A percentile compares a stretch with the other conserved stretches of the same genome.
Conservation (phyloP, 2,888 invertebrate genomes). For the Caenorhabditis imperialis region DNA sequence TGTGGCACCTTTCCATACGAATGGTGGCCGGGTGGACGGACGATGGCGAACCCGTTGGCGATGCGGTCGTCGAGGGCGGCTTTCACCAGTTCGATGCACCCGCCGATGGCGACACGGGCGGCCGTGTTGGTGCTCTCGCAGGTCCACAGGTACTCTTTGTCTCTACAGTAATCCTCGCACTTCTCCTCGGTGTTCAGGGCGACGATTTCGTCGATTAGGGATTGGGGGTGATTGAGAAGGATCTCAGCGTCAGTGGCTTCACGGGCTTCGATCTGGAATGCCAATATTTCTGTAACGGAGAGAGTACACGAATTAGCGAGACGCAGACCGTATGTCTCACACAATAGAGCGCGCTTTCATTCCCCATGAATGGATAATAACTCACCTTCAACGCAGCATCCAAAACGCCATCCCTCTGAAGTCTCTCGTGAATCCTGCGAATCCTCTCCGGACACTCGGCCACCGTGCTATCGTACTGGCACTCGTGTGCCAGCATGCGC, state of each 20-base stretch:
- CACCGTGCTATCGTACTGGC: slow-evolving; percentile 68
- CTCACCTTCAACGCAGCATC: slow-evolving; percentile 59
- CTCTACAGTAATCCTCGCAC: slow-evolving; percentile 65
- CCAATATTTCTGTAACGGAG: too few species aligned
- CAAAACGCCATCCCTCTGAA: slow-evolving; percentile 57
- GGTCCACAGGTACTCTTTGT: slow-evolving; percentile 68
- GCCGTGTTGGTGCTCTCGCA: slow-evolving; percentile 58
- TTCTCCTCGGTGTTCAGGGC: slow-evolving; percentile 53
- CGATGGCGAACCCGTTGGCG: slow-evolving; percentile 93
- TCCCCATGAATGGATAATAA: too few species aligned
- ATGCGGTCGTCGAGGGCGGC: slow-evolving; percentile 60
- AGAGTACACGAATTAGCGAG: too few species aligned
- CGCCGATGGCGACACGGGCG: slow-evolving; percentile 65
- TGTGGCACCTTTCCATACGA: slow-evolving; percentile 83
- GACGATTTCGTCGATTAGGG: slow-evolving; percentile 58
- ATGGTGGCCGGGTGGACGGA: slow-evolving; percentile 90
- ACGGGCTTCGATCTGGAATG: slow-evolving; percentile 62
- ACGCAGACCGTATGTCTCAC: too few species aligned
- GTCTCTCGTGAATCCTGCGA: slow-evolving; percentile 62
- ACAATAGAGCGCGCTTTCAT: too few species aligned
- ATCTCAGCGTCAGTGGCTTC: slow-evolving; percentile 66
- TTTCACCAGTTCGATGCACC: slow-evolving; percentile 65
- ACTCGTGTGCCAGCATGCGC: slow-evolving; percentile 67
- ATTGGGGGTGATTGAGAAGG: slow-evolving; percentile 60
- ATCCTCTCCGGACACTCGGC: slow-evolving; percentile 68